Conservation (phyloP, 1,140 invertebrate genomes). For the Saxidomus purpurata region DNA sequence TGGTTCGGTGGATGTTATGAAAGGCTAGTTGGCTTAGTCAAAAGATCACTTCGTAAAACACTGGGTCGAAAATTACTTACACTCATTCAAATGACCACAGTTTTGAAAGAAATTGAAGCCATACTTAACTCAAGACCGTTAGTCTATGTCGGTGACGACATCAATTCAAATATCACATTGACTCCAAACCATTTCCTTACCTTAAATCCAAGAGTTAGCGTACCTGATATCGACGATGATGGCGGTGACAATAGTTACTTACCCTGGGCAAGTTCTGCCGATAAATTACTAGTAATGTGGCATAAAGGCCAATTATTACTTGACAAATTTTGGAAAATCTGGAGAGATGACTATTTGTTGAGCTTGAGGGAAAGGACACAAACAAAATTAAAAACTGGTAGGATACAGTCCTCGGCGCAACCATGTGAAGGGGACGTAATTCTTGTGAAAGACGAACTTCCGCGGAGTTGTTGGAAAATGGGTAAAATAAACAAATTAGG, state of each 20-base stretch:
- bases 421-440: conserved; percentile 7
- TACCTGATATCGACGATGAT: neutral
- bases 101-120: no score
- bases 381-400: neutral
- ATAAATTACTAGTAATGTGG: conserved; percentile 45
- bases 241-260: no score
- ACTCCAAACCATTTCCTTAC: conserved; percentile 17
- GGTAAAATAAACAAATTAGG: no score
- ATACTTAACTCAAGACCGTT: no score
- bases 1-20: no score
- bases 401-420: neutral
- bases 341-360: conserved; percentile 51
- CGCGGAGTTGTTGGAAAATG: conserved; percentile 41
- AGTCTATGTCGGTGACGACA: no score
- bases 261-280: neutral
- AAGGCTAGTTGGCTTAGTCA: no score
- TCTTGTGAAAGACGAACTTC: conserved; percentile 32
- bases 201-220: conserved; percentile 16
- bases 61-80: conserved; percentile 19
- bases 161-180: no score
- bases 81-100: no score
- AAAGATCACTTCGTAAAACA: conserved; percentile 25
- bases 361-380: conserved; percentile 48
- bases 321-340: no score
- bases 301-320: conserved; percentile 53